A percentile compares a stretch with the other conserved stretches of the same genome.
These are phyloP conservation scores for Noctua janthe DNA, from an alignment of 2,888 invertebrate species.

Conservation along the genomic window DNA sequence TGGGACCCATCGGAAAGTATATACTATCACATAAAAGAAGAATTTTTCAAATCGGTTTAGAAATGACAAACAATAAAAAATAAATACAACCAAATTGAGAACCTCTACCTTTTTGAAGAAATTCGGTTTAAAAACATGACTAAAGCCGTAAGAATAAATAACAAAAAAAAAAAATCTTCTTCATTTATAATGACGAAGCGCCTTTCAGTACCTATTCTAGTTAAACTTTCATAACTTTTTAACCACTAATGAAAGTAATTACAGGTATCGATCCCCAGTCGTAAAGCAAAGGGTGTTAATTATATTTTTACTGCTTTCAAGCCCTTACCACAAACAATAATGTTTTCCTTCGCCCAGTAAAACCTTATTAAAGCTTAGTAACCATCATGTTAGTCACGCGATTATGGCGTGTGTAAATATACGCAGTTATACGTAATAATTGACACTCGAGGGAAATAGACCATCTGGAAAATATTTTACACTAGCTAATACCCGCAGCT, in stretches of 20 bases:
- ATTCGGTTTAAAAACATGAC: too few relatives aligned
- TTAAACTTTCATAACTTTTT: not conserved
- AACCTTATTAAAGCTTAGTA: slow-evolving; percentile 54
- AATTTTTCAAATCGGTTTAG: too few relatives aligned
- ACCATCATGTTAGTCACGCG: slow-evolving; percentile 57
- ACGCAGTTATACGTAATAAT: slow-evolving; percentile 48
- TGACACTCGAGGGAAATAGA: slow-evolving; percentile 36
- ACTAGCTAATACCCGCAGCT: not conserved
- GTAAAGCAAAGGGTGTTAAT: slow-evolving; percentile 36
- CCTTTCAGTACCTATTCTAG: not conserved
- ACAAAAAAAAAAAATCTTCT: not conserved
- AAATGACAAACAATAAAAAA: too few relatives aligned
- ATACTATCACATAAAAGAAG: too few relatives aligned
- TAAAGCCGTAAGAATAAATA: too few relatives aligned
- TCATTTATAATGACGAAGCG: not conserved
- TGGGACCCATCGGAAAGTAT: too few relatives aligned
- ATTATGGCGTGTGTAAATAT: slow-evolving; percentile 53
- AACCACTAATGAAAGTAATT: slow-evolving; percentile 36
- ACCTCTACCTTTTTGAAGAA: too few relatives aligned
- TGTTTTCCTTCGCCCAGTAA: slow-evolving; percentile 46
- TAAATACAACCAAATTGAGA: too few relatives aligned
- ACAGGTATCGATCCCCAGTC: slow-evolving; percentile 35
- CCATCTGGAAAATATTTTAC: not conserved
- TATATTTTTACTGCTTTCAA: slow-evolving; percentile 44
- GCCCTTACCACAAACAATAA: slow-evolving; percentile 43